phyloP scores from a whole-genome alignment of 2,797 vertebrate species.

The Notoglanidium macrostoma region DNA sequence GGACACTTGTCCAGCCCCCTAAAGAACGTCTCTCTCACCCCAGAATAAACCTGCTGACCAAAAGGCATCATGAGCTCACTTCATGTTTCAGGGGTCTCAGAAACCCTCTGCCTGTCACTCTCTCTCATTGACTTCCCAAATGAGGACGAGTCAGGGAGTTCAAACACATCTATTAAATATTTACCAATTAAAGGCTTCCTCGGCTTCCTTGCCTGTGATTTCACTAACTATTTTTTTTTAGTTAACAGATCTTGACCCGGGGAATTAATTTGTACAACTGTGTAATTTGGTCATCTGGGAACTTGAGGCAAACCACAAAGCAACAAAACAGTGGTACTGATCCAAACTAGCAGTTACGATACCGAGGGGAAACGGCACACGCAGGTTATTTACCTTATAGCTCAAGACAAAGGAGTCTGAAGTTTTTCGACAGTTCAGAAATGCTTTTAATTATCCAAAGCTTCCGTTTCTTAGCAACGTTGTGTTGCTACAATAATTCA shows the following conservation, averaged over 20 bases:
- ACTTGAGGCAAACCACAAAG: neutral
- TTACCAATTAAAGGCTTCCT: neutral
- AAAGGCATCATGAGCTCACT: conserved; percentile 57
- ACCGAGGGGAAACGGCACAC: neutral
- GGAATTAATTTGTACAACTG: neutral
- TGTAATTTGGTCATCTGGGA: neutral
- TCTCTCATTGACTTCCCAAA: conserved; percentile 34
- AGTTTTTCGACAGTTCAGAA: neutral
- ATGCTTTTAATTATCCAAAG: conserved; percentile 3
- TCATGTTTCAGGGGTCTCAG: conserved; percentile 26
- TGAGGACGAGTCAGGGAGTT: conserved; percentile 31
- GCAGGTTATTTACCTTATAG: neutral
- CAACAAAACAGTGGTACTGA: conserved; percentile 9
- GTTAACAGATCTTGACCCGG: neutral
- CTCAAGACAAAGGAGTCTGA: conserved; percentile 1
- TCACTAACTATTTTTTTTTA: neutral
- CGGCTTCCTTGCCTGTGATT: neutral
- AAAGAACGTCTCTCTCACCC: conserved; percentile 57
- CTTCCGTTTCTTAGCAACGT: conserved; percentile 58
- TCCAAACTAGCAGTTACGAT: neutral
- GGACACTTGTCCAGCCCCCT: conserved; percentile 46
- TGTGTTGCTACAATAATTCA: conserved; percentile 61
- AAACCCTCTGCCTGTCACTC: neutral
- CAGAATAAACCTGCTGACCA: conserved; percentile 66
- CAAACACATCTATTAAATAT: neutral